Evolutionary conservation across 2,113 vertebrate genomes (phyloP).

Genomic region (Campylorhamphus procurvoides): DNA sequence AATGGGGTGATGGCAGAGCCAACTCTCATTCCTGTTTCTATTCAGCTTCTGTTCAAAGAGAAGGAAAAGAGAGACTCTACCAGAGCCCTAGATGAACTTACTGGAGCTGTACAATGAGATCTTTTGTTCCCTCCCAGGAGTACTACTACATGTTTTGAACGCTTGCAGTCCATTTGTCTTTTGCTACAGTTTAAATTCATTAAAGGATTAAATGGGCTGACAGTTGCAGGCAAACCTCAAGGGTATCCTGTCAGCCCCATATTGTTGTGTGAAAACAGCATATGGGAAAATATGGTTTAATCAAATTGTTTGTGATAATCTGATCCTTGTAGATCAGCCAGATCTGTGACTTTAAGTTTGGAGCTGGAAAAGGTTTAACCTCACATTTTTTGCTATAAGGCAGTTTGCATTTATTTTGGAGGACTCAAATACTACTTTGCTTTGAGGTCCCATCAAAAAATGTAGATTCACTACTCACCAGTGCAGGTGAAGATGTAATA

Average conservation of each 20-base stretch:
- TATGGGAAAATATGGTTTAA: background rate
- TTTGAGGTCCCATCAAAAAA: background rate
- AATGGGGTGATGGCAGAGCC: constrained; percentile 57
- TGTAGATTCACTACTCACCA: background rate
- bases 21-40: constrained; percentile 68
- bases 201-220: constrained; percentile 66
- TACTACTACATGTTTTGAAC: constrained; percentile 41
- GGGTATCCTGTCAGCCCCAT: background rate
- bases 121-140: constrained; percentile 66
- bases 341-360: background rate
- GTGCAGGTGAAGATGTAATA: background rate
- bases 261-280: background rate
- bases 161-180: constrained; percentile 60
- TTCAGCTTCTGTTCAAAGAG: constrained; percentile 74
- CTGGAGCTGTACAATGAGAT: constrained; percentile 66
- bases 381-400: background rate
- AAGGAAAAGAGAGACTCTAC: constrained; percentile 49
- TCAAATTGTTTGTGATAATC: background rate
- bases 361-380: background rate
- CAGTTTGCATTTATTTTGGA: background rate
- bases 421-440: background rate
- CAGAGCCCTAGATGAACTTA: constrained; percentile 66
- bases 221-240: constrained; percentile 28
- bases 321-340: background rate
- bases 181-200: constrained; percentile 68